phyloP scores from a whole-genome alignment of 2,113 vertebrate species.

The Equus quagga region DNA sequence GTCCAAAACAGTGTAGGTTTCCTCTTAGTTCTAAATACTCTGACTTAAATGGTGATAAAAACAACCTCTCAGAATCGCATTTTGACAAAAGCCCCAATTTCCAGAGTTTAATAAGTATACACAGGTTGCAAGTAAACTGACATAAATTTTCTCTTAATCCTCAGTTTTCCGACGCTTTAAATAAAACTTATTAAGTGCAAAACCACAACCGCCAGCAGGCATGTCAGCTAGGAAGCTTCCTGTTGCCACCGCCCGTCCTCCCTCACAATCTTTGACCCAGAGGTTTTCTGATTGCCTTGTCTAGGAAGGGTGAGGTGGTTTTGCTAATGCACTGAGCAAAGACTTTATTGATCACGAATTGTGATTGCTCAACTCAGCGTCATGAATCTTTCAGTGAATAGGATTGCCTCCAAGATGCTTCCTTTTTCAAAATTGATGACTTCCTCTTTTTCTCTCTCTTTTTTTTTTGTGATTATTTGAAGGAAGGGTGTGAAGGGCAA shows the following conservation, averaged over 20 bases:
- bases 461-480: background rate
- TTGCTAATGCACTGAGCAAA: background rate
- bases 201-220: background rate
- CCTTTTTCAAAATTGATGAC: background rate
- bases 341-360: background rate
- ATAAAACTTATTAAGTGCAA: background rate
- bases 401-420: background rate
- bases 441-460: background rate
- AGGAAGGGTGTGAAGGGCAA: background rate
- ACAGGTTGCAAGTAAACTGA: background rate
- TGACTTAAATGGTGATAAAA: background rate
- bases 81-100: background rate
- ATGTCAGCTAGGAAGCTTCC: background rate
- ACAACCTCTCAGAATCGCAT: background rate
- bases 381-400: background rate
- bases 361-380: background rate
- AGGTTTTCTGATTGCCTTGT: background rate
- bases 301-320: background rate
- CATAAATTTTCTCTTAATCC: background rate
- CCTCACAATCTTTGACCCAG: background rate
- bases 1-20: background rate
- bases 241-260: background rate
- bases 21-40: background rate
- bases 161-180: background rate
- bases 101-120: background rate